Base-by-base conservation (phyloP, 2,797 vertebrate species). In the Naso thynnoides region DNA sequence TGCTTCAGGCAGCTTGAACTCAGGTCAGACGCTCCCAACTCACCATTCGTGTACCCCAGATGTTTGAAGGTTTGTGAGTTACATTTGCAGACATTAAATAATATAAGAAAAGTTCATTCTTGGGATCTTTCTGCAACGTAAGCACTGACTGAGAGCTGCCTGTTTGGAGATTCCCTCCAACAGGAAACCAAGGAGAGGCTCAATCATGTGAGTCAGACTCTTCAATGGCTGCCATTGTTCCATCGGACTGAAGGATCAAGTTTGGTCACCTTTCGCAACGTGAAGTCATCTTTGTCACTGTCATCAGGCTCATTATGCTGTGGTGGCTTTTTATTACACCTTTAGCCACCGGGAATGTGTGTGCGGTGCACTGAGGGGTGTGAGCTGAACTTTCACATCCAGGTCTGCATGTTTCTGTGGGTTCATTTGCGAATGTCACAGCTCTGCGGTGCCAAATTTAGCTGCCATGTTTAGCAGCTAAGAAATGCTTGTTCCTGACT, bases 211-310 rank as follows among this genome's bases (percentile, higher is more conserved):
- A 88, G 61, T 88, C 83, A 74, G 49, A 48, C 64, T 57, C 52
- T 4, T 89, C 79, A 89, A 84, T 74, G 54, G 58, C 50, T 57
- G 78, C 67, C 62, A 81, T 86, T 91, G 88, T 92, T 70, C n/a
- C 50, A 18, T 14, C 64, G 15, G 54, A 86, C 64, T 70, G 55
- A 86, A 87, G 73, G 64, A 92, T 91, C 86, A 53, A 87, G 88
- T 92, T 88, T 81, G 88, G 87, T 89, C 76, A 79, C 77, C 81
- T 92, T 84, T 84, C 76, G 48, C 5, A 2, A 69, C 21, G 68
- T 89, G 79, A 89, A 73, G 84, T 90, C 75, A 87, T 81, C 81
- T 48, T 56, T 69, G 71, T 82, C 27, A 50, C 45, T 79, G 86
- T 83, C 69, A 67, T 79, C 56, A 6, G 62, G 44, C 67, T 70